phyloP scores from a whole-genome alignment of 2,888 invertebrate species.

The Troglohyphantes excavatus region DNA sequence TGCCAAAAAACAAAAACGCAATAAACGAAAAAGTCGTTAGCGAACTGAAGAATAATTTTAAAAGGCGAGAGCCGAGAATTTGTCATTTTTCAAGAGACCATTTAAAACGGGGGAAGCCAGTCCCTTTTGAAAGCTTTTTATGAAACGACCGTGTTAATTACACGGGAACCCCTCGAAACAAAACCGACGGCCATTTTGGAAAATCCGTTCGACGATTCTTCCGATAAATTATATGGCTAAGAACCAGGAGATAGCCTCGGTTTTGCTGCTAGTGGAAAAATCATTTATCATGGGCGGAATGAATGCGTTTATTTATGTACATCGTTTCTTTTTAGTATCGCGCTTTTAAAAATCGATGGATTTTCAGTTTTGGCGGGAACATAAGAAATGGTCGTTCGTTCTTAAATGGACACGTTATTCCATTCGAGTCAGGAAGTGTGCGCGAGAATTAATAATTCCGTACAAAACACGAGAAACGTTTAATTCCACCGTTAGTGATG shows the following conservation, averaged over 20 bases:
- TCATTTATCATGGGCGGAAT: constrained; percentile 67
- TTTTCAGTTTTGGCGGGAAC: constrained; percentile 52
- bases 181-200: constrained; percentile 65
- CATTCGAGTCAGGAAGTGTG: constrained; percentile 54
- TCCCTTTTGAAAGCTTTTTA: constrained; percentile 59
- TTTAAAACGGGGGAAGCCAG: constrained; percentile 47
- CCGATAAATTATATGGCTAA: constrained; percentile 73
- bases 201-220: constrained; percentile 34
- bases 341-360: constrained; percentile 70
- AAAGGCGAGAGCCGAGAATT: constrained; percentile 66
- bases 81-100: constrained; percentile 76
- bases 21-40: constrained; percentile 78
- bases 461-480: constrained; percentile 65
- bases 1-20: constrained; percentile 69
- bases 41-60: constrained; percentile 70
- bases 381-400: constrained; percentile 54
- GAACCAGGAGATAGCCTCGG: constrained; percentile 6
- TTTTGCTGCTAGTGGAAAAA: constrained; percentile 65
- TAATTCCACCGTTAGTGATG: constrained; percentile 74
- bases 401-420: constrained; percentile 68
- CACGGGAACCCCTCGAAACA: constrained; percentile 45
- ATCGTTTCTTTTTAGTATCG: constrained; percentile 49
- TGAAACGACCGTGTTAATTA: constrained; percentile 77
- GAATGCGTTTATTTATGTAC: constrained; percentile 66
- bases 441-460: constrained; percentile 73